Base-by-base conservation (phyloP, 2,888 invertebrate genomes). In the Pheosia tremula region DNA sequence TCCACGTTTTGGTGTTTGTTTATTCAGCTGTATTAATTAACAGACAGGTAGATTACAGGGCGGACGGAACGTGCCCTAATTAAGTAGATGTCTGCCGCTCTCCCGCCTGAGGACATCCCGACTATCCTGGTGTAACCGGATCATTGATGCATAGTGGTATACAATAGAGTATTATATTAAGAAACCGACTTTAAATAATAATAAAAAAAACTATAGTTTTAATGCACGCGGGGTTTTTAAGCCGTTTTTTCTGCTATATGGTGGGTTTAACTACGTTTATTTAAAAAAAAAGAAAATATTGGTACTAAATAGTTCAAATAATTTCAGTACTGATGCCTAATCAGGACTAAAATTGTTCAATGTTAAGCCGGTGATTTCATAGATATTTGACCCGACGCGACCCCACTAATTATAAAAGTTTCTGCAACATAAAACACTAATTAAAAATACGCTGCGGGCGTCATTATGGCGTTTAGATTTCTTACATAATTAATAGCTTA, bases 21-120 rank as follows among this genome's bases (percentile, higher is more conserved):
- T 79, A 82, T 80, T 79, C 80, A 83, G 77, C 69, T 78, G 79
- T 79, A 82, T 81, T 82, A 80, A 82, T 82, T 80, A 83, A 79
- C 79, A 79, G 80, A 79, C 80, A 81, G 79, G 78, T 81, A 81
- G 78, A 85, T 84, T 81, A 83, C 80, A 82, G 78, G 80, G 78
- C 74, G 79, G 78, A 78, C 75, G 77, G 75, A 80, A 80, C 79
- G 80, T 82, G 81, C 71, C 78, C 79, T 85, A 85, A 87, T 86
- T 86, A 86, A 78, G 78, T 78, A 72, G 69, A 72, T 73, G 74
- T 70, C 70, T 72, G 74, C 65, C 71, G 73, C 73, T 70, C 68
- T 54, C 63, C 38, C 58, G 41, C 66, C 10, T 45, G 59, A 58
- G 60, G 66, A 74, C 69, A 63, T 64, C 55, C 43, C 58, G 47